Conservation (phyloP, 2,797 vertebrate genomes). For the Holocentrus rufus region DNA sequence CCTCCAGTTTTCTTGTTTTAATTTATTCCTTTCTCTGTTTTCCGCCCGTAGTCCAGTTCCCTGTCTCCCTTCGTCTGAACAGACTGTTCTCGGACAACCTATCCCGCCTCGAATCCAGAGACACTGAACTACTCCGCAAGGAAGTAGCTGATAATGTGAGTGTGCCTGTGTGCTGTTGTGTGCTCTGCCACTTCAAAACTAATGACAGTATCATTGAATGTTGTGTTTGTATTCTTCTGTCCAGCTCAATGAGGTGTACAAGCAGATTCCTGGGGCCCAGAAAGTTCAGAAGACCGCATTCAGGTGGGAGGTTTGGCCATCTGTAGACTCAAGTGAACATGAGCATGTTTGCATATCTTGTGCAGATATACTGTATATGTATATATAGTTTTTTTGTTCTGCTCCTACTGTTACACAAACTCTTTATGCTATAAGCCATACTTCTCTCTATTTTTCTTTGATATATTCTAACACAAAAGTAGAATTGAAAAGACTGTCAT, state of each 20-base stretch:
- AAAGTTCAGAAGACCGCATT: conserved; percentile 90
- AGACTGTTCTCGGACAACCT: conserved; percentile 89
- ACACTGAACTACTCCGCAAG: conserved; percentile 86
- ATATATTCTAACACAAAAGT: not conserved
- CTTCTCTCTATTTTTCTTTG: no score
- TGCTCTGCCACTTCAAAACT: not conserved
- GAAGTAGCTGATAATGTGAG: conserved; percentile 93
- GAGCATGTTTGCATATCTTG: no score
- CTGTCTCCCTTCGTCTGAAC: conserved; percentile 90
- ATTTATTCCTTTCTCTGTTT: not conserved
- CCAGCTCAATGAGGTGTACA: conserved; percentile 92
- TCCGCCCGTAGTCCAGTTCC: conserved; percentile 78
- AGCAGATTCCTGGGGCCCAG: conserved; percentile 86
- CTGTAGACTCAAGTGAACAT: no score
- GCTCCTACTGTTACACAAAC: no score
- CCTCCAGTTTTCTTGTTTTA: not conserved
- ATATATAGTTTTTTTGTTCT: no score
- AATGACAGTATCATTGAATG: not conserved
- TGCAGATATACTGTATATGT: no score
- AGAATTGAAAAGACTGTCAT: not conserved
- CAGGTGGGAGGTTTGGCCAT: conserved; percentile 82
- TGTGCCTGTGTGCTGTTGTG: not conserved
- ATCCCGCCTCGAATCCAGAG: conserved; percentile 83
- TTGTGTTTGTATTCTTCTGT: conserved; percentile 37
- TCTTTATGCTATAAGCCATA: no score